Conservation (phyloP, 2,797 vertebrate species). For the Odontamblyopus lacepedii region DNA sequence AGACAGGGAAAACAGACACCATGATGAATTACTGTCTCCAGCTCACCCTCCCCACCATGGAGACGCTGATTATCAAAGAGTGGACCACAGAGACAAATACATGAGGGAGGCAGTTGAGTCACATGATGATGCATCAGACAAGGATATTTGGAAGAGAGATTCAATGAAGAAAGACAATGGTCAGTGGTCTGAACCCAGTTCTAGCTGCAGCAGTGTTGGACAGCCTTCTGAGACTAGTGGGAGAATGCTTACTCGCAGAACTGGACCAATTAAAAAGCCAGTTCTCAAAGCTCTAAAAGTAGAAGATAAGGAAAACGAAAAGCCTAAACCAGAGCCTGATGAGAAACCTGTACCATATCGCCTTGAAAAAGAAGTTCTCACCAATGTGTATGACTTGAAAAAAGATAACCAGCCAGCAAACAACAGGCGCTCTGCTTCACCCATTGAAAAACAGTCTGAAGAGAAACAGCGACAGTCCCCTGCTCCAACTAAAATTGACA, state of each 20-base stretch:
- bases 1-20: conserved; percentile 78
- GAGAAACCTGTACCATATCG: conserved; percentile 83
- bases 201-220: conserved; percentile 68
- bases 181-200: conserved; percentile 82
- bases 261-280: conserved; percentile 96
- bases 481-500: conserved; percentile 73
- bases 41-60: conserved; percentile 64
- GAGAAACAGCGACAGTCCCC: conserved; percentile 65
- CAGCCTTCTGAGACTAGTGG: conserved; percentile 84
- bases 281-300: conserved; percentile 97
- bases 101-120: conserved; percentile 76
- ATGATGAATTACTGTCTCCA: conserved; percentile 77
- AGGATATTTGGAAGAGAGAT: conserved; percentile 89
- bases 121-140: conserved; percentile 67
- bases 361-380: conserved; percentile 83
- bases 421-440: conserved; percentile 70
- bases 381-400: conserved; percentile 83
- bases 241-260: conserved; percentile 83
- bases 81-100: conserved; percentile 79
- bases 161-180: conserved; percentile 72
- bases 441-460: conserved; percentile 78
- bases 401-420: conserved; percentile 76
- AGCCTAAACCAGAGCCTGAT: conserved; percentile 87
- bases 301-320: conserved; percentile 95
- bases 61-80: conserved; percentile 79